These are phyloP conservation scores for Cephus sareptanus DNA, from an alignment of 2,888 invertebrate species.

Conservation along the genomic window DNA sequence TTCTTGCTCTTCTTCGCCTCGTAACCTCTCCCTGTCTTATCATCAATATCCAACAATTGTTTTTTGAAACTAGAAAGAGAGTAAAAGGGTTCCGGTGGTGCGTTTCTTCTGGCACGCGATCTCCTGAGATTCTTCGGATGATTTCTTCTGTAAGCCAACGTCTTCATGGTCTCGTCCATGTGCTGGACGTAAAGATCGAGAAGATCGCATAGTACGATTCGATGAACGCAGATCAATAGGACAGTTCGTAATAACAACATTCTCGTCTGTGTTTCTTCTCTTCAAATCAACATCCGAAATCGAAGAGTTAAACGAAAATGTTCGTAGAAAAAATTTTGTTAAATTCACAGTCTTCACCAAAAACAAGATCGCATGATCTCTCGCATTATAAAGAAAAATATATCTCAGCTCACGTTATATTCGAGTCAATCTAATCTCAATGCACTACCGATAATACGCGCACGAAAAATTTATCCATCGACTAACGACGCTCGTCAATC, in stretches of 20 bases:
- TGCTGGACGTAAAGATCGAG: slow-evolving; percentile 62
- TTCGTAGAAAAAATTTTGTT: neutral
- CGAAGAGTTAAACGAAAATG: neutral
- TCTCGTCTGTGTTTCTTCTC: slow-evolving; percentile 21
- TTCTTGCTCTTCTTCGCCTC: neutral
- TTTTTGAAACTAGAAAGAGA: slow-evolving; percentile 46
- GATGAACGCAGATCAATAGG: slow-evolving; percentile 38
- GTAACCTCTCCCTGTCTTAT: slow-evolving; percentile 15
- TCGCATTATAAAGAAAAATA: neutral
- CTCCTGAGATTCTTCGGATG: slow-evolving; percentile 38
- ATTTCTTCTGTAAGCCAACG: slow-evolving; percentile 39
- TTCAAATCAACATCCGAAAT: neutral
- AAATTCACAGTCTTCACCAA: neutral
- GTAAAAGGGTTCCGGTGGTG: slow-evolving; percentile 33
- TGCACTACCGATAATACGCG: neutral
- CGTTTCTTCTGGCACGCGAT: slow-evolving; percentile 40
- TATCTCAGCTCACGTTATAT: neutral
- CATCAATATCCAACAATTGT: slow-evolving; percentile 53
- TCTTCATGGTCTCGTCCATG: slow-evolving; percentile 62
- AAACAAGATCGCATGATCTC: neutral
- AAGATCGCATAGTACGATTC: slow-evolving; percentile 50
- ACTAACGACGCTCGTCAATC: neutral
- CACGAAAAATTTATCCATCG: neutral
- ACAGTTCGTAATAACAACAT: slow-evolving; percentile 48
- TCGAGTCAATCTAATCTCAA: neutral